Conservation (phyloP, 2,888 invertebrate species). For the Rotaria magnacalcarata region DNA sequence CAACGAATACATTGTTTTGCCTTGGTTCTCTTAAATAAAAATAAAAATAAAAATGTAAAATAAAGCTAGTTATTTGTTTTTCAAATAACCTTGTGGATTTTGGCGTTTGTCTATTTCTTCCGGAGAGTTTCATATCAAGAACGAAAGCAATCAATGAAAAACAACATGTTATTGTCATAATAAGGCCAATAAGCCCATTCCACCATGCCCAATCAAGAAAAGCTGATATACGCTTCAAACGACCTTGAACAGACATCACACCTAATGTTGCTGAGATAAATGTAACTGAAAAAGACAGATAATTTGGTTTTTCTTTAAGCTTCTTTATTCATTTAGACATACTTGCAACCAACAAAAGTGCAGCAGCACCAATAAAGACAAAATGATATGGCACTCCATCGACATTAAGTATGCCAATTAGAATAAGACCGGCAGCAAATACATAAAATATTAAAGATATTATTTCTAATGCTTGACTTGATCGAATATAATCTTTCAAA, state of each 20-base stretch:
- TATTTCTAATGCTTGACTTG: background rate
- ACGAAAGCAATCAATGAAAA: too few species aligned
- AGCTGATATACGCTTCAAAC: background rate
- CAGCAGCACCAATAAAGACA: background rate
- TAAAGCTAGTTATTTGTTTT: too few species aligned
- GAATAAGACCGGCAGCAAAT: background rate
- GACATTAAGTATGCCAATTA: background rate
- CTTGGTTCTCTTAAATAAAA: too few species aligned
- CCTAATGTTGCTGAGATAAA: background rate
- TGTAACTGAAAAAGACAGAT: background rate
- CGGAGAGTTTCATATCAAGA: too few species aligned
- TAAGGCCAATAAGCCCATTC: background rate
- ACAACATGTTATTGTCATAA: too few species aligned
- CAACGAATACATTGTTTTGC: too few species aligned
- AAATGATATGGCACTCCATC: background rate
- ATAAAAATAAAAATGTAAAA: too few species aligned
- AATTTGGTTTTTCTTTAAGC: background rate
- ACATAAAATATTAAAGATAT: background rate
- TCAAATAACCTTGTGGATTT: too few species aligned
- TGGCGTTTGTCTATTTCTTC: too few species aligned
- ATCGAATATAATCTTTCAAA: background rate
- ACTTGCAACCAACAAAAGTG: background rate
- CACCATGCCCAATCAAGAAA: conserved; percentile 4
- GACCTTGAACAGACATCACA: background rate
- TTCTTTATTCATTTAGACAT: background rate